Conservation (phyloP, 2,797 vertebrate genomes). For the Pipistrellus pygmaeus region DNA sequence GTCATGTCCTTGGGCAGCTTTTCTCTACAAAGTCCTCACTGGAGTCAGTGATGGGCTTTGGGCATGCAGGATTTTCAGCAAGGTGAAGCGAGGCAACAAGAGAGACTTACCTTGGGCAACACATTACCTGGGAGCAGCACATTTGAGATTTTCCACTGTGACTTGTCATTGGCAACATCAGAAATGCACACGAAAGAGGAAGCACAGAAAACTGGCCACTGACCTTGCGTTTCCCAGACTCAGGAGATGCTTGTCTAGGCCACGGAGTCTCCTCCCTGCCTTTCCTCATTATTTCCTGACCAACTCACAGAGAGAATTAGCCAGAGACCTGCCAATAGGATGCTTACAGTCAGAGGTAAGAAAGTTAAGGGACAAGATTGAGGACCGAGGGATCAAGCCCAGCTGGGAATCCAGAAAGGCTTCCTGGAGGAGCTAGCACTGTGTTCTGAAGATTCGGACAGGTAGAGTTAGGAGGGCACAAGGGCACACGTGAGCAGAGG, state of each 20-base stretch:
- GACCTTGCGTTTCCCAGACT: background rate
- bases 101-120: background rate
- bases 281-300: constrained; percentile 42
- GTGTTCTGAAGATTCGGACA: background rate
- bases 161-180: background rate
- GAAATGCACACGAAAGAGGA: background rate
- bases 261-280: background rate
- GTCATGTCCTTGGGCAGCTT: background rate
- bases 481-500: background rate
- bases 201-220: background rate
- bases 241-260: background rate
- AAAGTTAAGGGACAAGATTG: background rate
- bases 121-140: background rate
- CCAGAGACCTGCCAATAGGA: background rate
- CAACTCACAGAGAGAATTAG: background rate
- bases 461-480: background rate
- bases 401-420: background rate
- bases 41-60: background rate
- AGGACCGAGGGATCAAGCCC: background rate
- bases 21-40: background rate
- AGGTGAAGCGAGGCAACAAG: background rate
- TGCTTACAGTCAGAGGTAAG: background rate
- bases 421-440: constrained; percentile 22
- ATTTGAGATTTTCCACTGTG: background rate
- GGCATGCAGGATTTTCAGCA: background rate